A percentile compares a stretch with the other conserved stretches of the same genome.
phyloP scores from a whole-genome alignment of 2,888 invertebrate species.

The Lymantria dispar region DNA sequence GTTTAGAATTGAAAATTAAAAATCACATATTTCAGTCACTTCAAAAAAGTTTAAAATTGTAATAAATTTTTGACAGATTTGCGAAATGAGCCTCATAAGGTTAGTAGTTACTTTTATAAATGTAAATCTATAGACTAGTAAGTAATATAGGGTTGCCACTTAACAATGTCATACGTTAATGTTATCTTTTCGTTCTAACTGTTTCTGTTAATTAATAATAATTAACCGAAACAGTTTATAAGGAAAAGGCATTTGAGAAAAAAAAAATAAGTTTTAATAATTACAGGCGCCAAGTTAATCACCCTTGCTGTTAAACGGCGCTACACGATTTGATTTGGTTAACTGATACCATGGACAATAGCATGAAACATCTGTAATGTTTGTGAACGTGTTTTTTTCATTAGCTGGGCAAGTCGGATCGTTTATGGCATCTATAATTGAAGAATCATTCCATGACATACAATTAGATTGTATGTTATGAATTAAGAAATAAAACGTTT shows the following conservation, averaged over 20 bases:
- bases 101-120: no score
- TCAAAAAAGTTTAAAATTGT: no score
- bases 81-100: no score
- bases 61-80: no score
- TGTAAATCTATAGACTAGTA: no score
- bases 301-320: background rate
- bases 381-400: constrained; percentile 1
- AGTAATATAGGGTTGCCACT: no score
- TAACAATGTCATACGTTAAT: no score
- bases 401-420: background rate
- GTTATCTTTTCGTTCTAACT: no score
- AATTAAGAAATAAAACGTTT: background rate
- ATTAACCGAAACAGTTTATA: no score
- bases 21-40: no score
- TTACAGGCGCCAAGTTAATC: background rate
- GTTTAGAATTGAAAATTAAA: no score
- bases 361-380: background rate
- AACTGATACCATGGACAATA: background rate
- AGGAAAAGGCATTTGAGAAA: background rate
- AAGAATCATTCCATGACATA: background rate
- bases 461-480: background rate
- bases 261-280: background rate
- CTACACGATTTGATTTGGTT: background rate
- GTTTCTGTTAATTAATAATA: no score
- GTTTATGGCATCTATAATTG: background rate